A percentile compares a stretch with the other conserved stretches of the same genome.
Evolutionary conservation across 2,113 vertebrate species (phyloP).

Genomic region (Acinonyx jubatus): DNA sequence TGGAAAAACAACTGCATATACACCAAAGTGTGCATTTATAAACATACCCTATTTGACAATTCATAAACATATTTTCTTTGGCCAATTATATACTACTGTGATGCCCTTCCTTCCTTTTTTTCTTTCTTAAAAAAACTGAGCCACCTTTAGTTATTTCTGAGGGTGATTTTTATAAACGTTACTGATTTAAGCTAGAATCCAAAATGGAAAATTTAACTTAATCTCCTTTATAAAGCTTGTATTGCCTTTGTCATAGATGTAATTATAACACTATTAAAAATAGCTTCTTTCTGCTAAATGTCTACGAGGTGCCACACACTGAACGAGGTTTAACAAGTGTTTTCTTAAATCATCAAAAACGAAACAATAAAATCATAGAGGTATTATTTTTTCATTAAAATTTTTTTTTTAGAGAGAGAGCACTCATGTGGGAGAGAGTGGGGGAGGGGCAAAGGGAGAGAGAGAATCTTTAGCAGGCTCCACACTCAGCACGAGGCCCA

Average conservation of each 20-base stretch:
- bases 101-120: not conserved
- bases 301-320: not conserved
- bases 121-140: not conserved
- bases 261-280: not conserved
- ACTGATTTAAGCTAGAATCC: not conserved
- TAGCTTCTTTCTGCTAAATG: not conserved
- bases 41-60: not conserved
- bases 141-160: not conserved
- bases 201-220: not conserved
- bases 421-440: too few relatives aligned
- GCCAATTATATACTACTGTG: not conserved
- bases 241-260: not conserved
- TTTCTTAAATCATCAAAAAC: not conserved
- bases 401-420: too few relatives aligned
- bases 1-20: not conserved
- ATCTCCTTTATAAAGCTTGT: not conserved
- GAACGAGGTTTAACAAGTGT: not conserved
- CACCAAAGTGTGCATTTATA: not conserved
- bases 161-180: not conserved
- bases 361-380: not conserved
- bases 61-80: not conserved
- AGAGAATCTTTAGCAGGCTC: too few relatives aligned
- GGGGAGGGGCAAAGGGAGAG: too few relatives aligned
- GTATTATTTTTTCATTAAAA: not conserved
- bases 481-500: too few relatives aligned